These are phyloP conservation scores for Alces alces DNA, from an alignment of 2,113 vertebrate genomes.

Conservation along the genomic window DNA sequence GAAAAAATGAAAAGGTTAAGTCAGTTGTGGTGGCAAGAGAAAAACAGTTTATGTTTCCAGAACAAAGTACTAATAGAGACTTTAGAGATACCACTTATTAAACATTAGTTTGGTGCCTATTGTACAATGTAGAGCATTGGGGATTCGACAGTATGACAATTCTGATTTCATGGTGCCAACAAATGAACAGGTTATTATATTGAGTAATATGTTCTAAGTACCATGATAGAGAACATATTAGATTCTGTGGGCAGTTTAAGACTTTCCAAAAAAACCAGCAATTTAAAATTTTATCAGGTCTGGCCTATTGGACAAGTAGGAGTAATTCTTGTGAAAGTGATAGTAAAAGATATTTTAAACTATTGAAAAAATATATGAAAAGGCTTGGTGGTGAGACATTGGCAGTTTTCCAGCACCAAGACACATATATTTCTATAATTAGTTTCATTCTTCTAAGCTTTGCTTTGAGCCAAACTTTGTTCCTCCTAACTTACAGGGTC, in stretches of 20 bases:
- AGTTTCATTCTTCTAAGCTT: neutral
- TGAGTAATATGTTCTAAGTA: neutral
- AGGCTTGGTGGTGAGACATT: neutral
- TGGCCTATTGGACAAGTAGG: neutral
- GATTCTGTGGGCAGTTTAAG: neutral
- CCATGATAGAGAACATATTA: neutral
- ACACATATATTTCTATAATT: neutral
- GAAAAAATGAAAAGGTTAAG: neutral
- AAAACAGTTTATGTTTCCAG: neutral
- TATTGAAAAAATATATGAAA: neutral
- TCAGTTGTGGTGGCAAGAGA: neutral
- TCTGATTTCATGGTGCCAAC: neutral
- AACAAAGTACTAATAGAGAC: neutral
- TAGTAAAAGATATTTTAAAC: neutral
- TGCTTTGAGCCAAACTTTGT: neutral
- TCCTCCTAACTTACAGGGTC: neutral
- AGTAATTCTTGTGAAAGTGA: neutral
- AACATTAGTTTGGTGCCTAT: neutral
- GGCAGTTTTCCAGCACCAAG: neutral
- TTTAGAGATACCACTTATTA: neutral
- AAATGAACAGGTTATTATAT: neutral
- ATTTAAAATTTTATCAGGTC: neutral
- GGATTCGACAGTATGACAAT: neutral
- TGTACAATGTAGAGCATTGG: neutral
- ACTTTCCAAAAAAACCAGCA: neutral